Evolutionary conservation across 2,888 invertebrate genomes (phyloP).

Genomic region (Dinocampus coccinellae): DNA sequence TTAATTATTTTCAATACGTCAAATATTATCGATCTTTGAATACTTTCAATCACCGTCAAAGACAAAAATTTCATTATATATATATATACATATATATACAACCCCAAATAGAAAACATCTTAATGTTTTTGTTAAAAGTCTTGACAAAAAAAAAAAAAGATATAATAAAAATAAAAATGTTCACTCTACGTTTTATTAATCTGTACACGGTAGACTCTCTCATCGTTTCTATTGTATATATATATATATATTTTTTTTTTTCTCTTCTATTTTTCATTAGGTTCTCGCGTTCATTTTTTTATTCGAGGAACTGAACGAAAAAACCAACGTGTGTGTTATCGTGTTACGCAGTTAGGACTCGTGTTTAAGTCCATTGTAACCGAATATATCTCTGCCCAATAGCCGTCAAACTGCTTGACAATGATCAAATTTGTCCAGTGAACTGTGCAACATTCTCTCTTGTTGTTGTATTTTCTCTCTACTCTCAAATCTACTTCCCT

Average conservation of each 20-base stretch:
- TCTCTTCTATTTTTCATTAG: neutral
- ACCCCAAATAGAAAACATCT: too few relatives aligned
- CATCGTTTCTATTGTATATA: conserved; percentile 5
- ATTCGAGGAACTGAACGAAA: conserved; percentile 33
- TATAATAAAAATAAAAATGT: too few relatives aligned
- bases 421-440: conserved; percentile 63
- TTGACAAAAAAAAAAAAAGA: too few relatives aligned
- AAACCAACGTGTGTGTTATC: conserved; percentile 57
- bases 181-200: neutral
- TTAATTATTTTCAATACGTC: too few relatives aligned
- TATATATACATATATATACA: too few relatives aligned
- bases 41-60: too few relatives aligned
- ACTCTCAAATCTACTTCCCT: conserved; percentile 2
- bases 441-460: conserved; percentile 45
- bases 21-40: too few relatives aligned
- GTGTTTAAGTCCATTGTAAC: conserved; percentile 61
- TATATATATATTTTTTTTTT: too few relatives aligned
- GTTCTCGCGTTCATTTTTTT: neutral
- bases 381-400: conserved; percentile 63
- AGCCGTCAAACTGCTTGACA: conserved; percentile 62
- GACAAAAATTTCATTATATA: too few relatives aligned
- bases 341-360: conserved; percentile 60
- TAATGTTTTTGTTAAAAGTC: too few relatives aligned
- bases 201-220: neutral
- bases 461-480: conserved; percentile 25